These are phyloP conservation scores for Herminia tarsipennalis DNA, from an alignment of 2,888 invertebrate genomes.

Conservation along the genomic window DNA sequence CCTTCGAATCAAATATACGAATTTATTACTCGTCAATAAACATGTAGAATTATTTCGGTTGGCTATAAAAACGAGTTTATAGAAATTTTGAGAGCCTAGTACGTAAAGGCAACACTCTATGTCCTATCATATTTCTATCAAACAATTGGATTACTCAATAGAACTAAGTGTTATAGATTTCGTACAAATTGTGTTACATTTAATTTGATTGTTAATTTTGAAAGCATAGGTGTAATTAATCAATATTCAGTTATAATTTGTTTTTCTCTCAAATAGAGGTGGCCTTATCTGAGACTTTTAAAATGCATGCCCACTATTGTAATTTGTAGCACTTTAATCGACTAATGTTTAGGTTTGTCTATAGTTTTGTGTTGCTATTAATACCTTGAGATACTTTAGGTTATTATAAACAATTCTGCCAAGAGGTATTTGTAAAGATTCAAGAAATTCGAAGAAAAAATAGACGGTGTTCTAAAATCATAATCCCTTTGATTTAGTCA, in stretches of 20 bases:
- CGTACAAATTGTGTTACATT: neutral
- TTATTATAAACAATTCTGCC: neutral
- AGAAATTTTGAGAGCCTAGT: slow-evolving; percentile 9
- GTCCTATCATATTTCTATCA: slow-evolving; percentile 2
- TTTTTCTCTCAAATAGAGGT: no score
- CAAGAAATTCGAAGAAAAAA: neutral
- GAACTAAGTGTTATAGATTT: neutral
- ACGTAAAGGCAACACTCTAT: slow-evolving; percentile 11
- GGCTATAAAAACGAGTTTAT: slow-evolving; percentile 8
- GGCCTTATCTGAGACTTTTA: no score
- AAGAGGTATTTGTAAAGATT: neutral
- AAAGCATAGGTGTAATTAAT: no score
- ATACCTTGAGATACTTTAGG: no score
- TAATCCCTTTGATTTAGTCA: slow-evolving; percentile 10
- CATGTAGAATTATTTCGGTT: slow-evolving; percentile 15
- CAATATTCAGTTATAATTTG: no score
- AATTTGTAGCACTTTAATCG: no score
- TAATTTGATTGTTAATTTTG: no score
- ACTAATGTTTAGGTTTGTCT: no score
- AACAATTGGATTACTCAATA: slow-evolving; percentile 7
- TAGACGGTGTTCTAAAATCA: neutral
- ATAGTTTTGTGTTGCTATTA: no score
- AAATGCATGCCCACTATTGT: no score
- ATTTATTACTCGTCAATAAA: slow-evolving; percentile 9
- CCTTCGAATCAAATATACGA: slow-evolving; percentile 9